Evolutionary conservation across 2,797 vertebrate genomes (phyloP).

Genomic region (Adrianichthys oophorus): DNA sequence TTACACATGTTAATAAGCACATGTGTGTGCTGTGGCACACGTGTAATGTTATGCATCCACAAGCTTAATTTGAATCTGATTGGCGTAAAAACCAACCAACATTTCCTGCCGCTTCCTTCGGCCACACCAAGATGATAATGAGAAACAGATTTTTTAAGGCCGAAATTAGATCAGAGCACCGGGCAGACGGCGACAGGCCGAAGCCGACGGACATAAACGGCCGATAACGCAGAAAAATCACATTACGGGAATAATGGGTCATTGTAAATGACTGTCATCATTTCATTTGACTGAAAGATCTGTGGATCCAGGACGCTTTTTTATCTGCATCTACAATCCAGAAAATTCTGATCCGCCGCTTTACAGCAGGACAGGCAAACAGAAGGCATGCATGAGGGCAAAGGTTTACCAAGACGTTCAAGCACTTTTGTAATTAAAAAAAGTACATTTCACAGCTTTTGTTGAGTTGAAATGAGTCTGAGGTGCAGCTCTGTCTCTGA

Average conservation of each 20-base stretch:
- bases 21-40: constrained; percentile 4
- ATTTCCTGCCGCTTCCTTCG: constrained; percentile 8
- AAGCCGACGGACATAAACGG: constrained; percentile 32
- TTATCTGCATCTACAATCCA: not conserved
- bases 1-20: constrained; percentile 12
- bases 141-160: constrained; percentile 60
- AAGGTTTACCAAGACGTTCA: constrained; percentile 26
- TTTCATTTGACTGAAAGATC: constrained; percentile 35
- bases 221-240: constrained; percentile 51
- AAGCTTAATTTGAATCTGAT: constrained; percentile 31
- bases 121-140: constrained; percentile 39
- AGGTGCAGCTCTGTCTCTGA: constrained; percentile 35
- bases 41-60: constrained; percentile 28
- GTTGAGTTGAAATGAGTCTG: constrained; percentile 9
- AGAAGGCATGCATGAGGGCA: constrained; percentile 50
- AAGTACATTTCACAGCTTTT: not conserved
- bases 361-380: not conserved
- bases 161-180: constrained; percentile 69
- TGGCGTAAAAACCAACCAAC: constrained; percentile 29
- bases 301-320: constrained; percentile 3
- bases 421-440: not conserved
- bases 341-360: not conserved
- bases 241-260: constrained; percentile 66
- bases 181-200: constrained; percentile 40
- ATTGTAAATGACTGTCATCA: constrained; percentile 51